Base-by-base conservation (phyloP, 2,888 invertebrate genomes). In the Mylabris sibirica region DNA sequence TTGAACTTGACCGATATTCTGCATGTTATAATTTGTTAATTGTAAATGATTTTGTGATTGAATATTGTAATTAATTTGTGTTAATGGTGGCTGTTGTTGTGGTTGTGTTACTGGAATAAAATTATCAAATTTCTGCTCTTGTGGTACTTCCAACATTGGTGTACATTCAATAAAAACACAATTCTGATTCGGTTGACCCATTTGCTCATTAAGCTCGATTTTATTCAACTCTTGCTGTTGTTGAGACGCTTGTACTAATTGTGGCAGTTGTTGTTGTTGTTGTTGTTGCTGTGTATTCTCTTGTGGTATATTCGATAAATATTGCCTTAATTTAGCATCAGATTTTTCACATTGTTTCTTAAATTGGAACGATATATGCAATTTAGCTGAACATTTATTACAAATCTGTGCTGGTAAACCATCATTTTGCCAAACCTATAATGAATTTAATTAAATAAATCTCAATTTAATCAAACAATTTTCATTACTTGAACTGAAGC, bases 401-500 rank as follows among this genome's bases (percentile, higher is more conserved):
- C 87, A 87, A 64, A 87, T 85, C 77, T 85, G 84, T 24, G 80
- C 75, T 22, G 87, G 86, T 41, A 87, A 73, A 41, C 84, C 83
- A 76, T 87, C 87, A 72, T 85, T 85, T 76, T 84, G 86, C 85
- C 85, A 85, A 17, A 86, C 86, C 86, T 87, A 65, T n/a, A 41
- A 35, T 4, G 34, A 26, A 59, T 57, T 34, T 57, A 60, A 38
- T 49, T 41, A 4, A 30, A 24, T 20, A 60, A 72, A 60, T 63
- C 66, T 57, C 5, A 4, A 4, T 6, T n/a, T 44, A n/a, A 44
- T 6, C 0, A 8, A 17, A 5, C 0, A 38, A 17, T 11, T 35
- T 35, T 1, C 6, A 38, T 71, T 76, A 86, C 86, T 82, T 86
- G 86, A 57, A 86, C 82, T 61, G 84, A 81, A 59, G 86, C 82